Base-by-base conservation (phyloP, 2,113 vertebrate genomes). In the Leptocoma aspasia region DNA sequence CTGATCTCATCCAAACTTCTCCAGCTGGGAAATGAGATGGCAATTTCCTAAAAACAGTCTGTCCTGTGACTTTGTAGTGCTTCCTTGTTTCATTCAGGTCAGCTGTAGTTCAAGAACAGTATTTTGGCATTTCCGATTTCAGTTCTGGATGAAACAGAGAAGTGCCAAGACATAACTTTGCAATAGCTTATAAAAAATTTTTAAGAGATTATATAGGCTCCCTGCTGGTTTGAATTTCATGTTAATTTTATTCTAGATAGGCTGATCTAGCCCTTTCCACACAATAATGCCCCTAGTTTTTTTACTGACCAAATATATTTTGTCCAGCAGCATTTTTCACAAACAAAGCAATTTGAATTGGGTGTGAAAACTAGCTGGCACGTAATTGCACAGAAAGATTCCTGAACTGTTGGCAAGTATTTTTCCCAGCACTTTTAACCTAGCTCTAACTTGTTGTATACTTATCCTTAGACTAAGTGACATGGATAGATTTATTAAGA, bases 81-180 rank as follows among this genome's bases (percentile, higher is more conserved):
- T 96, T 97, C 73, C 90, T 82, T 89, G 37, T 95, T 96, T 92
- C 79, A 80, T 72, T 85, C 79, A 83, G 79, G 72, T 90, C 92
- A 94, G 47, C 81, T 77, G 76, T 41, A 81, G 86, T 80, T 52
- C 82, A 90, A 75, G 65, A 92, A 83, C 37, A 89, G 73, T 82
- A 81, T 82, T 90, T 84, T 95, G 77, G 72, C 35, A 83, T 96
- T 97, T 95, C 85, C 19, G 7, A 88, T 92, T 96, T 87, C 84
- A 90, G 69, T 94, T 93, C 77, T 95, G 81, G 41, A 37, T 96
- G 77, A 92, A 96, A 82, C 27, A 89, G 76, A 63, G 78, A 92
- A 89, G 75, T 89, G 42, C 44, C 10, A 2, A 77, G 26, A 63
- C 70, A 89, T 76, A 86, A 91, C 44, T 76, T 61, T 13, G 24